phyloP scores from a whole-genome alignment of 1,140 invertebrate species.

The Caenorhabditis brenneri region DNA sequence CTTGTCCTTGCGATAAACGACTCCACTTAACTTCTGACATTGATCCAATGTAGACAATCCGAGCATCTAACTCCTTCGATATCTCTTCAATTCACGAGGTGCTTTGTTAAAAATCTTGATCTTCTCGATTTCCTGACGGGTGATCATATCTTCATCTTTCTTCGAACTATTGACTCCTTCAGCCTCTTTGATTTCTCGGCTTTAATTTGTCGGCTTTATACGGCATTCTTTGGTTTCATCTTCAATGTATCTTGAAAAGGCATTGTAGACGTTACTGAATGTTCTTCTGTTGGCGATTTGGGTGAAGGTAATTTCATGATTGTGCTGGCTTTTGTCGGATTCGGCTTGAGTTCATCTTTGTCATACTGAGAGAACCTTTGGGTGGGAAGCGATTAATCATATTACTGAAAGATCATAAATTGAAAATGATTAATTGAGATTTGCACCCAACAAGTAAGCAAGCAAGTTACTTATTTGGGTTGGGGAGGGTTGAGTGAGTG shows the following conservation, averaged over 20 bases:
- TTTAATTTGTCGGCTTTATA: neutral
- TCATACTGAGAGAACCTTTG: slow-evolving; percentile 56
- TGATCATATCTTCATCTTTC: neutral
- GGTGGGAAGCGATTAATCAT: too few relatives aligned
- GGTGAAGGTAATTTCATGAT: slow-evolving; percentile 66
- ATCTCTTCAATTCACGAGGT: neutral
- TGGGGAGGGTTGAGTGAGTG: too few relatives aligned
- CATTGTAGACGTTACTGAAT: neutral
- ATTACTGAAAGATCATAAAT: too few relatives aligned
- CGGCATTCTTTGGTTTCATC: neutral
- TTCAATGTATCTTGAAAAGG: slow-evolving; percentile 13
- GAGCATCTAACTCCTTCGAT: neutral
- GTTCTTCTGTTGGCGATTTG: slow-evolving; percentile 64
- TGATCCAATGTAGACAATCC: neutral
- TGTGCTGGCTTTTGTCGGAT: slow-evolving; percentile 69
- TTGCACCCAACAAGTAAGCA: too few relatives aligned
- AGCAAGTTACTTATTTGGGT: too few relatives aligned
- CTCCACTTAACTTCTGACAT: neutral
- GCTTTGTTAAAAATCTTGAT: neutral
- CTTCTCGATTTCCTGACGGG: neutral
- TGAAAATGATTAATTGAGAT: too few relatives aligned
- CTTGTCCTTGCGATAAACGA: neutral
- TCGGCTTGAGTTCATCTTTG: slow-evolving; percentile 67
- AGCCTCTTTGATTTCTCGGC: neutral
- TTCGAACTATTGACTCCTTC: neutral